These are phyloP conservation scores for Drosophila cardini DNA, from an alignment of 1,140 invertebrate genomes.

Conservation along the genomic window DNA sequence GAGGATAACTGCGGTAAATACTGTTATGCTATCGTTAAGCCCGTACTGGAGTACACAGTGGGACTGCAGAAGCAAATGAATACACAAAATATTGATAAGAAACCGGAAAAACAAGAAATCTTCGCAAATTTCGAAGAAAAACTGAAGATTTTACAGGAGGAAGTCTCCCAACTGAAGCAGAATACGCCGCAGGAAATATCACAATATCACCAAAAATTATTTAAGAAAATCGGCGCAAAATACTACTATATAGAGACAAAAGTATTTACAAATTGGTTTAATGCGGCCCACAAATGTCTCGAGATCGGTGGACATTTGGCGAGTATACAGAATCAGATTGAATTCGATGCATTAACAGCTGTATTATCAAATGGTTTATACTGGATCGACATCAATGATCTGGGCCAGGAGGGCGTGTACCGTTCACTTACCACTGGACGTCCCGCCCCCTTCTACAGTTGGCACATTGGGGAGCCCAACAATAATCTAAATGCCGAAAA, in stretches of 20 bases:
- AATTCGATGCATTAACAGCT: constrained; percentile 1
- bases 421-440: neutral
- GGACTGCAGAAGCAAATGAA: neutral
- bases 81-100: neutral
- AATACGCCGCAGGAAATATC: neutral
- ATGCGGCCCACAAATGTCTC: constrained; percentile 3
- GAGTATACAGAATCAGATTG: neutral
- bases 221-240: constrained; percentile 9
- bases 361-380: neutral
- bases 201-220: neutral
- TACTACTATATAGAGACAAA: constrained; percentile 3
- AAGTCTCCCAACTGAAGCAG: neutral
- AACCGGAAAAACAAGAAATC: neutral
- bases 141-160: neutral
- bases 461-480: constrained; percentile 4
- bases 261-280: neutral
- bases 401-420: neutral
- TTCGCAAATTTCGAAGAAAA: constrained; percentile 1
- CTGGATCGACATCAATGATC: constrained; percentile 11
- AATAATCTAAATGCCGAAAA: neutral
- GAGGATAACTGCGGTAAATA: constrained; percentile 1
- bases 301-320: neutral
- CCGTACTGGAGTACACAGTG: neutral
- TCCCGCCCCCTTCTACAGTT: neutral
- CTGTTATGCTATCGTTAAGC: neutral